Evolutionary conservation across 2,888 invertebrate genomes (phyloP), one percentile per base, ranked within the genome.

Genomic region (Synanthedon myopaeformis): DNA sequence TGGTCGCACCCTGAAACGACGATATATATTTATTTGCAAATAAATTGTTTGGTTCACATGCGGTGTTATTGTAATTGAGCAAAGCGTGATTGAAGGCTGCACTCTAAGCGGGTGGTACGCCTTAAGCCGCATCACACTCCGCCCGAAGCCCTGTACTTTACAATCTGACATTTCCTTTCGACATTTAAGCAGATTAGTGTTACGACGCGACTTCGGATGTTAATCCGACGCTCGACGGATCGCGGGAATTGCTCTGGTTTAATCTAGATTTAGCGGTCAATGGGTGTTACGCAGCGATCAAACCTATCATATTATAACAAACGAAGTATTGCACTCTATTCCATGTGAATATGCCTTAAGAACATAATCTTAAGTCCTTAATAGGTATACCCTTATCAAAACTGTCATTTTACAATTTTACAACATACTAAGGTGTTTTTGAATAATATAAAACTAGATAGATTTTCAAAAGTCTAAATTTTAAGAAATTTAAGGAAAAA

Each of bases 131-230:
- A 74, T 79, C 82, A 79, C 71, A 70, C 70, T 58, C 66, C 67
- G 71, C 68, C 74, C 72, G 62, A 69, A 69, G 76, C 80, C 77
- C 82, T 82, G 79, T 76, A 78, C 76, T 74, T 82, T 82, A 81
- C 86, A 83, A 88, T 86, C 88, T 81, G 88, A 88, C 88, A 80
- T 88, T 87, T 88, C 87, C 88, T 86, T 80, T 83, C 81, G 87
- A 85, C 86, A 82, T 87, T 83, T 80, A 82, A 87, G 82, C 80
- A 86, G 87, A 86, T 87, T 85, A 86, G 80, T 80, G 82, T 79
- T 85, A 78, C 81, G 76, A 74, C 72, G 78, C 75, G 72, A 76
- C 82, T 79, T 79, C 67, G 77, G 74, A 82, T 82, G 75, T 79
- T 85, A 87, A 87, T 85, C 85, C 76, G 85, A 87, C 87, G 83